Percentiles rank a stretch among this genome's conserved stretches.
Evolutionary conservation across 2,797 vertebrate genomes (phyloP).

Genomic region (Dipus sagitta): DNA sequence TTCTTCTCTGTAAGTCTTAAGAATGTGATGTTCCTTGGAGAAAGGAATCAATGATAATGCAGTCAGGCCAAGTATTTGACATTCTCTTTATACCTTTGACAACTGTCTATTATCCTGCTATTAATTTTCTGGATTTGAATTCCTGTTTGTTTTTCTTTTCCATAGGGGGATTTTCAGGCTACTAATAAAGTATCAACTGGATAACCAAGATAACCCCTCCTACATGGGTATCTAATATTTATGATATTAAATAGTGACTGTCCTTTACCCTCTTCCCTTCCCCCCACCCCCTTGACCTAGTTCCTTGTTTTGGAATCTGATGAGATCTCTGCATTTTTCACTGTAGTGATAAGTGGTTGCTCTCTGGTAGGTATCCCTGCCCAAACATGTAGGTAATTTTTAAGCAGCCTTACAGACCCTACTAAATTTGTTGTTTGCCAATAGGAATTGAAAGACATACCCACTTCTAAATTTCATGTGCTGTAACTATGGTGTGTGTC

Average conservation of each 20-base stretch:
- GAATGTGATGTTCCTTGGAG: slow-evolving; percentile 27
- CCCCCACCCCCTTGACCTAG: not conserved
- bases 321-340: slow-evolving; percentile 31
- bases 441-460: not conserved
- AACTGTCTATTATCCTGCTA: slow-evolving; percentile 15
- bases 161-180: slow-evolving; percentile 97
- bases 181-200: slow-evolving; percentile 95
- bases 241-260: slow-evolving; percentile 44
- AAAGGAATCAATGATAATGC: slow-evolving; percentile 31
- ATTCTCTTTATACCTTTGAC: slow-evolving; percentile 12
- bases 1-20: slow-evolving; percentile 31
- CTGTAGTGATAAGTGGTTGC: not conserved
- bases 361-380: not conserved
- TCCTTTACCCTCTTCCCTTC: slow-evolving; percentile 22
- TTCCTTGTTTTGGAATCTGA: slow-evolving; percentile 4
- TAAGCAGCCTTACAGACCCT: not conserved
- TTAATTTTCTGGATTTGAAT: slow-evolving; percentile 64
- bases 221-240: slow-evolving; percentile 87
- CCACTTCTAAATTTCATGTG: not conserved
- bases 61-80: not conserved
- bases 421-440: not conserved
- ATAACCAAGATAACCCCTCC: slow-evolving; percentile 96
- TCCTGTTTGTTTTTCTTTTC: slow-evolving; percentile 36
- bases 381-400: not conserved
- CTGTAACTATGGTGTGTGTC: not conserved